These are phyloP conservation scores for Zaprionus taronus DNA, from an alignment of 1,140 invertebrate species.

Conservation along the genomic window DNA sequence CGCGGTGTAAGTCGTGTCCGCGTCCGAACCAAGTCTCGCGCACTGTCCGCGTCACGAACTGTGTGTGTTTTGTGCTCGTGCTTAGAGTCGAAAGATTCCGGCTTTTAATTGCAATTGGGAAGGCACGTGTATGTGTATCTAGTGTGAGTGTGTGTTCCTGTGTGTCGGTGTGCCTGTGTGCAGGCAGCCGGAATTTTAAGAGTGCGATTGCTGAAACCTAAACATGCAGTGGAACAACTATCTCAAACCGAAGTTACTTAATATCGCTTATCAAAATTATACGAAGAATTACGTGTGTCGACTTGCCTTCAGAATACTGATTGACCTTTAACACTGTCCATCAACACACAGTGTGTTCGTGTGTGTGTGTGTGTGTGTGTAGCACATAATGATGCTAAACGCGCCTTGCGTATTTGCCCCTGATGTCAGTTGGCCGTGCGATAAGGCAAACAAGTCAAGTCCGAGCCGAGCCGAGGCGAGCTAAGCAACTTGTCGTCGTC, in stretches of 20 bases:
- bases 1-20: constrained; percentile 63
- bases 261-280: constrained; percentile 55
- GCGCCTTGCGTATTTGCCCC: constrained; percentile 65
- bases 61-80: constrained; percentile 49
- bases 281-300: neutral
- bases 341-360: neutral
- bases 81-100: constrained; percentile 60
- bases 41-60: constrained; percentile 58
- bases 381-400: constrained; percentile 47
- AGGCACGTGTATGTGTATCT: constrained; percentile 60
- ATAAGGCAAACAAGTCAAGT: constrained; percentile 71
- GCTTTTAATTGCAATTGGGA: constrained; percentile 79
- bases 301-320: constrained; percentile 29
- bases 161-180: constrained; percentile 12
- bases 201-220: constrained; percentile 58
- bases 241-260: constrained; percentile 12
- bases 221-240: constrained; percentile 32
- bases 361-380: constrained; percentile 10
- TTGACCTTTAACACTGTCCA: constrained; percentile 58
- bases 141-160: constrained; percentile 10
- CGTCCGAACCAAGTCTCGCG: constrained; percentile 16
- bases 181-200: constrained; percentile 41
- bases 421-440: constrained; percentile 45
- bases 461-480: neutral
- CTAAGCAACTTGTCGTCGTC: constrained; percentile 23